Percentiles rank a stretch among this genome's conserved stretches.
Conservation (phyloP, 2,888 invertebrate genomes). For the Adelphocoris suturalis region DNA sequence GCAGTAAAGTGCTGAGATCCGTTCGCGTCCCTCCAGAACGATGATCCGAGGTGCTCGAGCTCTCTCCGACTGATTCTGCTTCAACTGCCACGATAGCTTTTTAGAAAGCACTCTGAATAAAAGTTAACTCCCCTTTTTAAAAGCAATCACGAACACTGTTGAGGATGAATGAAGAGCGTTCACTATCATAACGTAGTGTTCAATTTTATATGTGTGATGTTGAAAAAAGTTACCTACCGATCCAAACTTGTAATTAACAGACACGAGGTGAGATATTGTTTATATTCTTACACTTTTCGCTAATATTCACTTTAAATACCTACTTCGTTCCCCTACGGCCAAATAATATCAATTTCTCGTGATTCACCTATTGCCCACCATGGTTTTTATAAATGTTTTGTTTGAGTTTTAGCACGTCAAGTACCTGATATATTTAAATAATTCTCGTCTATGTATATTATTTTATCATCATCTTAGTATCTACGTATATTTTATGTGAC, state of each 20-base stretch:
- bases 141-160: conserved; percentile 29
- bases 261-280: conserved; percentile 4
- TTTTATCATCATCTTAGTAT: not conserved
- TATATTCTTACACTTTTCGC: not conserved
- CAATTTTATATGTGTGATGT: not conserved
- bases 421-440: conserved; percentile 18
- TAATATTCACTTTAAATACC: not conserved
- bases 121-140: not conserved
- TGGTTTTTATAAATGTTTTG: not conserved
- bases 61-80: conserved; percentile 55
- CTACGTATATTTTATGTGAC: not conserved
- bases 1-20: conserved; percentile 88
- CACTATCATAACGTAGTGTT: not conserved
- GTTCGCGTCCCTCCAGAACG: conserved; percentile 87
- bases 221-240: conserved; percentile 27
- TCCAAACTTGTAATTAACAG: conserved; percentile 22
- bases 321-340: too few relatives aligned
- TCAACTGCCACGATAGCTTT: conserved; percentile 62
- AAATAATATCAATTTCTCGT: not conserved
- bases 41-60: conserved; percentile 79
- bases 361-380: not conserved
- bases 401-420: conserved; percentile 18
- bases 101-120: conserved; percentile 45
- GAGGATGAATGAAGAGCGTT: conserved; percentile 24
- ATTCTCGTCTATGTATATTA: not conserved